A percentile compares a stretch with the other conserved stretches of the same genome.
Evolutionary conservation across 2,888 invertebrate genomes (phyloP).

Genomic region (Drosophila prolongata): DNA sequence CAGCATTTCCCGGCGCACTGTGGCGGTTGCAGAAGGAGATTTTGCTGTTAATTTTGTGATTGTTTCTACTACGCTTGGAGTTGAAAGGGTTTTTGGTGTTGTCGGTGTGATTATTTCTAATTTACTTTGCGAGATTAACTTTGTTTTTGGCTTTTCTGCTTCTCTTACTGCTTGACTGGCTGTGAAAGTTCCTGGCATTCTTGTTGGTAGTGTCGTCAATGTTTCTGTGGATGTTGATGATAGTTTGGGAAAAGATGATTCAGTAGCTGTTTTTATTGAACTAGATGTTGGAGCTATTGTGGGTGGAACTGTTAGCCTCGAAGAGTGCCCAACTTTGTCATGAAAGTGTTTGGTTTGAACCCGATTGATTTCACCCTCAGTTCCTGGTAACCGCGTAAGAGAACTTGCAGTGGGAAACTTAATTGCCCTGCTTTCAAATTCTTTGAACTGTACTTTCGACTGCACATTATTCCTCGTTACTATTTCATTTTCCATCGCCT

Average conservation of each 20-base stretch:
- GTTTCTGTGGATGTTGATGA: not conserved
- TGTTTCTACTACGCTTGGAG: too few species aligned
- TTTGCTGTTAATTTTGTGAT: not conserved
- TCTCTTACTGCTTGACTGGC: not conserved
- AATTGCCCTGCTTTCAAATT: not conserved
- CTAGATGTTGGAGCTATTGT: not conserved
- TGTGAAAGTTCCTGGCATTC: not conserved
- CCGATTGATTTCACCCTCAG: not conserved
- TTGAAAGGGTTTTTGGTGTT: too few species aligned
- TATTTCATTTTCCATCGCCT: not conserved
- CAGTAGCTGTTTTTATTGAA: not conserved
- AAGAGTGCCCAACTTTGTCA: not conserved
- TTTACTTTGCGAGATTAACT: not conserved
- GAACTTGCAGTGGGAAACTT: not conserved
- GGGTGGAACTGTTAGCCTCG: not conserved
- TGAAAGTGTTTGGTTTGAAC: not conserved
- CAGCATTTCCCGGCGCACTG: slow-evolving; percentile 44
- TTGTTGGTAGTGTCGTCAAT: not conserved
- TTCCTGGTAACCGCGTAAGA: not conserved
- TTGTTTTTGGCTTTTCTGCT: not conserved
- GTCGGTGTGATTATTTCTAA: not conserved
- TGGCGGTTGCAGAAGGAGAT: not conserved
- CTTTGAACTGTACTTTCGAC: not conserved
- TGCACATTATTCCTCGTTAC: too few species aligned
- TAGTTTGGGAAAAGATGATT: not conserved